Conservation (phyloP, 2,113 vertebrate genomes). For the Strix aluco region DNA sequence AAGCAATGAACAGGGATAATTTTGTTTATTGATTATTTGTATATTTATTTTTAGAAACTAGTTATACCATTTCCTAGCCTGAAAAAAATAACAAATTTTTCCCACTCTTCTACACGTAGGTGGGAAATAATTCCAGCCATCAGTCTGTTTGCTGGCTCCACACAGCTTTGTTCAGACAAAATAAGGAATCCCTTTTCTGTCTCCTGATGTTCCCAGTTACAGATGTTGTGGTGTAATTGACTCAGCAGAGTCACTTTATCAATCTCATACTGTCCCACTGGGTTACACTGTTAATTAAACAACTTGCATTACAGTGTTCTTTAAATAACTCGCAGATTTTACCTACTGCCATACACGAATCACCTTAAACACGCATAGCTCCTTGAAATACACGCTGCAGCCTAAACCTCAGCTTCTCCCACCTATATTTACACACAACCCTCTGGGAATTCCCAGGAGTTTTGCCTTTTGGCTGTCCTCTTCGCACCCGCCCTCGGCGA, state of each 20-base stretch:
- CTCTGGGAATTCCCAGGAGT: neutral
- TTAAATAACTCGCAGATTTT: conserved; percentile 8
- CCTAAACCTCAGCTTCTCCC: neutral
- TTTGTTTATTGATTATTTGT: neutral
- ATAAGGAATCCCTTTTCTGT: neutral
- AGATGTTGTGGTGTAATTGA: neutral
- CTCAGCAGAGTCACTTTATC: neutral
- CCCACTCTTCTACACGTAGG: neutral
- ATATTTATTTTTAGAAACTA: neutral
- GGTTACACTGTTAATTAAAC: conserved; percentile 38
- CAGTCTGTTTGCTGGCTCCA: neutral
- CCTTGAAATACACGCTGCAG: neutral
- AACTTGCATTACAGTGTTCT: neutral
- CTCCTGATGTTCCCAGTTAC: neutral
- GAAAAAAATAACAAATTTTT: neutral
- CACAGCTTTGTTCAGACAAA: neutral
- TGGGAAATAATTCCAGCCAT: neutral
- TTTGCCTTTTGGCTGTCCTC: neutral
- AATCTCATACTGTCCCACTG: neutral
- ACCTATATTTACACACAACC: neutral
- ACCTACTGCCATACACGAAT: neutral
- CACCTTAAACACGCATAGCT: neutral
- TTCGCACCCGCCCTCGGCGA: rapidly evolving
- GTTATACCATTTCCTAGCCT: neutral
- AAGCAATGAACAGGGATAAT: neutral